phyloP scores from a whole-genome alignment of 2,797 vertebrate genomes.

The Neoniphon sammara region DNA sequence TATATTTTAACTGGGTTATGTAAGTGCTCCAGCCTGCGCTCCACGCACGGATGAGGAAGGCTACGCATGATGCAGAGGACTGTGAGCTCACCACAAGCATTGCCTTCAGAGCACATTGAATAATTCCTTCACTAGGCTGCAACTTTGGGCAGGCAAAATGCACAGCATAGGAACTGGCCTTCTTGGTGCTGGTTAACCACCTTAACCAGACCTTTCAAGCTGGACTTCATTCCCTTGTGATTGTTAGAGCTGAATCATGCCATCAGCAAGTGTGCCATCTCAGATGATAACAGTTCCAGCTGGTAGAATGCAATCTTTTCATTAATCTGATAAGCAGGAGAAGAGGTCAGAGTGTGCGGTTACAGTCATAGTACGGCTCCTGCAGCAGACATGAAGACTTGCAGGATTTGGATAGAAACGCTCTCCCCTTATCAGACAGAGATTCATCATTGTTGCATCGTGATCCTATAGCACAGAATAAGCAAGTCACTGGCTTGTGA shows the following conservation, averaged over 20 bases:
- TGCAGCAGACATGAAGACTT: too few relatives aligned
- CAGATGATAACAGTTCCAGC: conserved; percentile 56
- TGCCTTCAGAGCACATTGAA: conserved; percentile 71
- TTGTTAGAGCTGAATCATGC: conserved; percentile 39
- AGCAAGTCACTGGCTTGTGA: conserved; percentile 42
- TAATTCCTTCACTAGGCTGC: conserved; percentile 70
- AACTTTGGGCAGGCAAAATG: conserved; percentile 31
- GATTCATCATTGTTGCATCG: conserved; percentile 17
- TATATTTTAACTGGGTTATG: conserved; percentile 87
- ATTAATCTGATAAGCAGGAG: not conserved
- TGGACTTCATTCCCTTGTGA: conserved; percentile 17
- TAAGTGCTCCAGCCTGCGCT: conserved; percentile 82
- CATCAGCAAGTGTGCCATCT: conserved; percentile 38
- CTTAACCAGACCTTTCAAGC: conserved; percentile 39
- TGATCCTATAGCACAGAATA: conserved; percentile 29
- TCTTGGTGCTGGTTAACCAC: conserved; percentile 27
- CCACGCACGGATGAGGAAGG: conserved; percentile 78
- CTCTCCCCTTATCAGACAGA: not conserved
- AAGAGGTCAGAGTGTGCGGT: conserved; percentile 35
- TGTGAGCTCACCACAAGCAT: conserved; percentile 70
- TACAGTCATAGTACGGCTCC: conserved; percentile 34
- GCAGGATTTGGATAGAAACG: not conserved
- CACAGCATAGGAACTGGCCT: conserved; percentile 43
- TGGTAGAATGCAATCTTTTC: conserved; percentile 51
- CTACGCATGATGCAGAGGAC: conserved; percentile 79